These are phyloP conservation scores for Aspiorhynchus laticeps DNA, from an alignment of 2,113 vertebrate species.

Conservation along the genomic window DNA sequence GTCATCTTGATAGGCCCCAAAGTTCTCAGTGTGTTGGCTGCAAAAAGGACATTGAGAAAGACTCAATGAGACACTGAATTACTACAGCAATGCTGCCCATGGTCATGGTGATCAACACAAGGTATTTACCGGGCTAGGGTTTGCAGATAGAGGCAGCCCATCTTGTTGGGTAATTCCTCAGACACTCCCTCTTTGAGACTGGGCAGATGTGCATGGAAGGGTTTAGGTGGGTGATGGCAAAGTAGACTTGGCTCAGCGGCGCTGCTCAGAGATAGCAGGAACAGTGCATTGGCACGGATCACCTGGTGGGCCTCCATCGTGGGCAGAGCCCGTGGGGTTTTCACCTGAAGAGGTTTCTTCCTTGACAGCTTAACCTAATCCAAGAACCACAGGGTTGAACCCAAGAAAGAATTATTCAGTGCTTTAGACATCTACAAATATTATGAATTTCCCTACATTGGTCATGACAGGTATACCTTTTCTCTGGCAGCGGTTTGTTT, in stretches of 20 bases:
- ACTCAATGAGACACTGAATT: not conserved
- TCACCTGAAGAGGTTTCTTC: conserved; percentile 94
- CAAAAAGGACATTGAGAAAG: not conserved
- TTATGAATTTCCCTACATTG: not conserved
- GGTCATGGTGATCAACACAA: not conserved
- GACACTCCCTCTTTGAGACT: conserved; percentile 96
- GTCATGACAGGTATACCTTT: conserved; percentile 79
- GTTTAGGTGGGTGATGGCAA: conserved; percentile 91
- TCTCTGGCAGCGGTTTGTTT: conserved; percentile 96
- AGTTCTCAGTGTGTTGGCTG: conserved; percentile 98
- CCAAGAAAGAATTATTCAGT: not conserved
- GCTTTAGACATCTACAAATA: not conserved
- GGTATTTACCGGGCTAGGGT: conserved; percentile 85
- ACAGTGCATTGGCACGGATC: conserved; percentile 95
- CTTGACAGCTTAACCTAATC: conserved; percentile 93
- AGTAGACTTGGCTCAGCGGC: conserved; percentile 93
- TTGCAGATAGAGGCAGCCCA: conserved; percentile 96
- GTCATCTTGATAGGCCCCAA: conserved; percentile 93
- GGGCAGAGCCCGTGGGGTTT: conserved; percentile 93
- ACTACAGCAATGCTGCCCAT: not conserved
- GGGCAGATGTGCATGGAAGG: conserved; percentile 91
- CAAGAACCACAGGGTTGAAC: not conserved
- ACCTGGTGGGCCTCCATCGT: conserved; percentile 99
- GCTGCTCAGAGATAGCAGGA: conserved; percentile 94
- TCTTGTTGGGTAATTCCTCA: conserved; percentile 93